Evolutionary conservation across 2,113 vertebrate species (phyloP), one percentile per base, ranked within the genome.

Genomic region (Agelaius phoeniceus): DNA sequence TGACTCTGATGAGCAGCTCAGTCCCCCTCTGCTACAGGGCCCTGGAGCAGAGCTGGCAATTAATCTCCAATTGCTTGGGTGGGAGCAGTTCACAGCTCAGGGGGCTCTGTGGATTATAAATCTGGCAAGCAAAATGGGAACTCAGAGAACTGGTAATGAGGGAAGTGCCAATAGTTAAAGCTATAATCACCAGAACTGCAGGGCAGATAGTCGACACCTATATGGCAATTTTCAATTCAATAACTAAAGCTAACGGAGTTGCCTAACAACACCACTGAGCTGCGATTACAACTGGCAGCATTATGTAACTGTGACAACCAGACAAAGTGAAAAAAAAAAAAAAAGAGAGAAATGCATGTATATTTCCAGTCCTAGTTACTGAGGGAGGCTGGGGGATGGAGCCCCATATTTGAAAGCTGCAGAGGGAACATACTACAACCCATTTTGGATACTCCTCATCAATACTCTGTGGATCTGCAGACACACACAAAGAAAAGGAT

Each of bases 61-160:
- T 94, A 94, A 96, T 96, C 89, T 90, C 67, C 87, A 91, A 93
- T 96, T 94, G 90, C 93, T 77, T 96, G 94, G 96, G 89, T 96
- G 93, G 94, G 83, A 97, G 93, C 90, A 93, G 87, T 68, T 94
- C 95, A 73, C 94, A 94, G 78, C 74, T 94, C 89, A 96, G 73
- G 87, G 79, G 87, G 65, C 84, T 94, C 89, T 80, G 87, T 86
- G 80, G 73, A 93, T 90, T 95, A 76, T 87, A 94, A 94, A 91
- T 91, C 86, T 82, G 94, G 91, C 58, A 44, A 87, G 80, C 68
- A 86, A 71, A 92, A 73, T 83, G 86, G 66, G 89, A 89, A 95
- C 80, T 90, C 7, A 1, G 81, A 89, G 91, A 46, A n/a, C 68
- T 82, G 83, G 73, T 90, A 84, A 95, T 88, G 91, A 90, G 87